Base-by-base conservation (phyloP, 2,113 vertebrate genomes). In the Lagopus leucura region DNA sequence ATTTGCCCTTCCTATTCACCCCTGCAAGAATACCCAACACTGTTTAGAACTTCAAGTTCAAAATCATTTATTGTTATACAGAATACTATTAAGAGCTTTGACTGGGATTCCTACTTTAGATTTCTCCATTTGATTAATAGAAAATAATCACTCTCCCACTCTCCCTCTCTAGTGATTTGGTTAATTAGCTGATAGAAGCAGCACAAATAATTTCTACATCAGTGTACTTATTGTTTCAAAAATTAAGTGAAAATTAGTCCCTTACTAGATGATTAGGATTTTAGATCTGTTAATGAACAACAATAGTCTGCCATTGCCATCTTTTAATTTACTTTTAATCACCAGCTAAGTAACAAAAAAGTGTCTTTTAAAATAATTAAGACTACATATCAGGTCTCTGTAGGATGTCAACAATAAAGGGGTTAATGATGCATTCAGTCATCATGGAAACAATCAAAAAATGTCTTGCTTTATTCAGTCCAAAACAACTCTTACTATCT, bases 281-380 rank as follows among this genome's bases (percentile, higher is more conserved):
- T 98, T 95, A 97, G 96, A 97, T 97, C 89, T 95, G 84, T 92
- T 98, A 98, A 98, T 98, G 97, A 98, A 97, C 97, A 98, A 97
- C 98, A 98, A 97, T 95, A 97, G 97, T 97, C 96, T 97, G 97
- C 97, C 94, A 96, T 69, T 98, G 97, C 94, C 95, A 97, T 98
- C 92, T 97, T 98, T 98, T 98, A 98, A 98, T 98, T 98, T 97
- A 97, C 96, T 98, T 98, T 98, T 98, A 98, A 98, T 98, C 97
- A 97, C 97, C 97, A 98, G 90, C 97, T 98, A 98, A 98, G 97
- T 97, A 98, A 98, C 96, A 98, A 98, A 98, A 97, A 98, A 98
- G 95, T 96, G 96, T 96, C 95, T 98, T 98, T 98, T 98, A 98
- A 98, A 98, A 98, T 98, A 98, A 98, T 98, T 98, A 98, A 98